Base-by-base conservation (phyloP, 2,113 vertebrate genomes). In the Hydropotes inermis region DNA sequence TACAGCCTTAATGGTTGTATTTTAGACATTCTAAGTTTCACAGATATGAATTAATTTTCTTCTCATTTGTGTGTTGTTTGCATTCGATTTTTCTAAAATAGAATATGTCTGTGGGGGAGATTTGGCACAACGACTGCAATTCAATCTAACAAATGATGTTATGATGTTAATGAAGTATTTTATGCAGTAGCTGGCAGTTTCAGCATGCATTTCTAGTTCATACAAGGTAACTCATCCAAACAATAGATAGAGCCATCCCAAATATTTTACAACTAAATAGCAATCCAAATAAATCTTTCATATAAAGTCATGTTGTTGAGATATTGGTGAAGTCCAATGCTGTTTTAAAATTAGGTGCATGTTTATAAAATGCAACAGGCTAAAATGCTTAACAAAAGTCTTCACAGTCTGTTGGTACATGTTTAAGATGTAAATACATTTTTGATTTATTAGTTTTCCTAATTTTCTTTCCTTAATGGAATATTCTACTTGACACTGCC, bases 111-210 rank as follows among this genome's bases (percentile, higher is more conserved):
- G 0, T 91, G 74, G 23, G 47, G 19, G 2, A 96, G 96, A 95
- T 91, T 90, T 1, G 47, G 85, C 4, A 92, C 96, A 60, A 94
- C 23, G 23, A 28, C 6, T 94, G 25, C 28, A 97, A 54, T 95
- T 16, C 76, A 96, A 96, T 91, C n/a, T 52, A 95, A 92, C 47
- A 98, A 97, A 97, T 57, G 52, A 98, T 74, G 58, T 95, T 17
- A 0, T 10, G 13, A 58, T 96, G 23, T 67, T 98, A 98, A 98
- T 97, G 89, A 98, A 98, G 93, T 95, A 79, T 81, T 97, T 97
- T 85, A 43, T 93, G 7, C 13, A 88, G 2, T 57, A 67, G 28
- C 28, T 96, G 21, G 10, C 36, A 92, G 74, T 97, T 94, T 97
- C 11, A 94, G 36, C 17, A 2, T 50, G 43, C 1, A 17, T 87